phyloP scores from a whole-genome alignment of 2,888 invertebrate genomes.

The Drosophila percnosoma region DNA sequence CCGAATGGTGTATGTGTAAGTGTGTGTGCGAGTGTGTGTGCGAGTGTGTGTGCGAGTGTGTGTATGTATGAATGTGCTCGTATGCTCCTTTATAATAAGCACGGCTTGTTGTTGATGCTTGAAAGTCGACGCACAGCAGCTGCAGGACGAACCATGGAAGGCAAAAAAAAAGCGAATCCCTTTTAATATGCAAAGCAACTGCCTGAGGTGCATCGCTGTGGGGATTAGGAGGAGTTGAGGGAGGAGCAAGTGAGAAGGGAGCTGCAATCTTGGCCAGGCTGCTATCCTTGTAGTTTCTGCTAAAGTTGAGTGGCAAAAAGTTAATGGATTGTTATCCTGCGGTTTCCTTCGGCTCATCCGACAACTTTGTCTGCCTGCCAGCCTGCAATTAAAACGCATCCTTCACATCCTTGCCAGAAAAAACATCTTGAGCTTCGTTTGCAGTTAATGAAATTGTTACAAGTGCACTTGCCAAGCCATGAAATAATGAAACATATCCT shows the following conservation, averaged over 20 bases:
- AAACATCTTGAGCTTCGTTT: constrained; percentile 63
- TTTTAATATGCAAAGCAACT: constrained; percentile 59
- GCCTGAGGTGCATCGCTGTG: constrained; percentile 58
- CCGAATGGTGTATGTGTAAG: constrained; percentile 26
- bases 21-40: constrained; percentile 31
- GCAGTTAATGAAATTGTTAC: constrained; percentile 76
- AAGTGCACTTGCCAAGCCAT: constrained; percentile 53
- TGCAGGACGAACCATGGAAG: constrained; percentile 37
- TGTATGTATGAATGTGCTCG: constrained; percentile 35
- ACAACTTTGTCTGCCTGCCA: constrained; percentile 52
- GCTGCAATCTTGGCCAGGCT: constrained; percentile 9
- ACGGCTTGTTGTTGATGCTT: constrained; percentile 55
- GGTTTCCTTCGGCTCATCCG: constrained; percentile 62
- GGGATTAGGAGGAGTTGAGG: not conserved
- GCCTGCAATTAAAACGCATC: constrained; percentile 70
- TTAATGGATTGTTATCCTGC: constrained; percentile 81
- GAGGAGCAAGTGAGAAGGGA: not conserved
- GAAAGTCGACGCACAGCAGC: constrained; percentile 65
- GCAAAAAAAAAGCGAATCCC: constrained; percentile 29
- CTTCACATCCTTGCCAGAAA: constrained; percentile 26
- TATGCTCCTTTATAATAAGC: constrained; percentile 67
- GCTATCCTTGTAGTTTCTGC: constrained; percentile 52
- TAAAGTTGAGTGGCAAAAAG: constrained; percentile 77
- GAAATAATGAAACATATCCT: constrained; percentile 23
- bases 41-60: constrained; percentile 29